Percentiles rank a stretch among this genome's conserved stretches.
Conservation (phyloP, 2,113 vertebrate species). For the Podarcis muralis region DNA sequence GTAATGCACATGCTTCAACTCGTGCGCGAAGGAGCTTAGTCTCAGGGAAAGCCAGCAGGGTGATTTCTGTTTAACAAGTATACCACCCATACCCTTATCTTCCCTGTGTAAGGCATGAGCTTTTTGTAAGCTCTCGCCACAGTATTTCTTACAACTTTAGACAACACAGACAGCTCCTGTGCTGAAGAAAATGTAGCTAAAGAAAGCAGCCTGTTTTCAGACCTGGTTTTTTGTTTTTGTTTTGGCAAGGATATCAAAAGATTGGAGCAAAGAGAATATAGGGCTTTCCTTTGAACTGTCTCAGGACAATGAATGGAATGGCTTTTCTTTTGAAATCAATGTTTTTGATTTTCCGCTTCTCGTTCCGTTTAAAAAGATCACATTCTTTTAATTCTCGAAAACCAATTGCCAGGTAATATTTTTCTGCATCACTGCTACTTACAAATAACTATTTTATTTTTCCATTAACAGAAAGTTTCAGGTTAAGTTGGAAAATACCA, state of each 20-base stretch:
- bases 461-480: slow-evolving; percentile 32
- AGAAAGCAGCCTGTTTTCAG: slow-evolving; percentile 24
- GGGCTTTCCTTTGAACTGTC: slow-evolving; percentile 15
- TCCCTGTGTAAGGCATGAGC: neutral
- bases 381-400: slow-evolving; percentile 48
- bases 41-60: slow-evolving; percentile 23
- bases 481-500: neutral
- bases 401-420: slow-evolving; percentile 31
- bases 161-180: neutral
- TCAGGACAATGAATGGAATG: slow-evolving; percentile 43
- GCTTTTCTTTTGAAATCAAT: slow-evolving; percentile 52
- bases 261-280: slow-evolving; percentile 20
- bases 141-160: neutral
- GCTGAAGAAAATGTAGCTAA: neutral
- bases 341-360: slow-evolving; percentile 51
- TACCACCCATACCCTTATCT: slow-evolving; percentile 8
- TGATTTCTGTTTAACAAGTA: slow-evolving; percentile 13
- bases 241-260: neutral
- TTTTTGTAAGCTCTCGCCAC: slow-evolving; percentile 13
- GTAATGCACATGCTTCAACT: neutral
- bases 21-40: neutral
- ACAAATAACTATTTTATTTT: slow-evolving; percentile 47
- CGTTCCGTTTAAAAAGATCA: slow-evolving; percentile 43
- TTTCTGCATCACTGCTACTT: slow-evolving; percentile 16
- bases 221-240: no score